phyloP scores from a whole-genome alignment of 2,113 vertebrate genomes.

The Myiagra hebetior region DNA sequence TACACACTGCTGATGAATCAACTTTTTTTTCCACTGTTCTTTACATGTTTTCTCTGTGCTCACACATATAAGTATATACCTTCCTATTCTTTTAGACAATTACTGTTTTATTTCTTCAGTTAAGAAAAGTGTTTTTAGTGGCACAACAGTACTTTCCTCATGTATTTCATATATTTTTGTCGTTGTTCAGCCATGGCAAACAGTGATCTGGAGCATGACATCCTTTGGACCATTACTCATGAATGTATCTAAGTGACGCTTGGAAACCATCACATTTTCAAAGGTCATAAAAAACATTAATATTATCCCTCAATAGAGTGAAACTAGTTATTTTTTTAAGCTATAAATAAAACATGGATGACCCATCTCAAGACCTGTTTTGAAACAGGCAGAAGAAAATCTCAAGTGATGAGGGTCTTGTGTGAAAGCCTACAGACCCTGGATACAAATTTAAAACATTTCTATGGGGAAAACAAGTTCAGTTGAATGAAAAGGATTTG shows the following conservation, averaged over 20 bases:
- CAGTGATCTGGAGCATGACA: neutral
- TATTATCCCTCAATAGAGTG: neutral
- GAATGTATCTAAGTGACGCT: neutral
- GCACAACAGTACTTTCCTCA: neutral
- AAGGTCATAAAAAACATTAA: neutral
- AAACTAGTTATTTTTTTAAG: neutral
- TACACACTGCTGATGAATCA: neutral
- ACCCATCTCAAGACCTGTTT: neutral
- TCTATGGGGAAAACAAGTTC: neutral
- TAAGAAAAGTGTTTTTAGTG: neutral
- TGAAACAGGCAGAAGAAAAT: neutral
- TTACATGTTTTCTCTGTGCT: neutral
- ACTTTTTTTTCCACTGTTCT: neutral
- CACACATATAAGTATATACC: fast-evolving
- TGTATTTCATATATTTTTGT: neutral
- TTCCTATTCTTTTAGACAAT: neutral
- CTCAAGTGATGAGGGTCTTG: neutral
- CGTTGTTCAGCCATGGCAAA: neutral
- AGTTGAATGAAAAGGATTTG: neutral
- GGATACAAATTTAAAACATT: neutral
- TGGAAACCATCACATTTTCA: neutral
- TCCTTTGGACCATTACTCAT: neutral
- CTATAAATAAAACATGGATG: neutral
- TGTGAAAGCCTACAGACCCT: neutral
- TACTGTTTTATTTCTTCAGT: neutral